Evolutionary conservation across 2,797 vertebrate species (phyloP).

Genomic region (Sciaenops ocellatus): DNA sequence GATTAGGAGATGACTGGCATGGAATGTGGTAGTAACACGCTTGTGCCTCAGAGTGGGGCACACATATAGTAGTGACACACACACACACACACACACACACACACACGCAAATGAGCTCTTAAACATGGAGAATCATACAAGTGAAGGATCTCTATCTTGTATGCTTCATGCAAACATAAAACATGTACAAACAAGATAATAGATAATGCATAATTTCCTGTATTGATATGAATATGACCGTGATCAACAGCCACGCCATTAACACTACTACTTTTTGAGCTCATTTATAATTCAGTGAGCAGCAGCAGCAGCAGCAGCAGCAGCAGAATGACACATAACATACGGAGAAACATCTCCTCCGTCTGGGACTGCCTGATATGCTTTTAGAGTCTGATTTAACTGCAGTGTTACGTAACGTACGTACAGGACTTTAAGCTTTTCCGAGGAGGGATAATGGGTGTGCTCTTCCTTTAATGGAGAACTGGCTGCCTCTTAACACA

Average conservation of each 20-base stretch:
- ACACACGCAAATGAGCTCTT: background rate
- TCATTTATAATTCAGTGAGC: background rate
- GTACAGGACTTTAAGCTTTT: constrained; percentile 16
- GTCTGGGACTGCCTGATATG: constrained; percentile 7
- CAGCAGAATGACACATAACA: constrained; percentile 14
- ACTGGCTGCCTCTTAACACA: constrained; percentile 10
- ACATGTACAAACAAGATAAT: background rate
- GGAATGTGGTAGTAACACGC: constrained; percentile 61
- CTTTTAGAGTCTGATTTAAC: constrained; percentile 25
- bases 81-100: background rate
- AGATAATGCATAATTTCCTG: background rate
- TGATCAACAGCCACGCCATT: background rate
- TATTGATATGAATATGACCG: accelerated
- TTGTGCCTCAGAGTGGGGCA: constrained; percentile 25
- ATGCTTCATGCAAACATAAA: background rate
- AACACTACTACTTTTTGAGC: background rate
- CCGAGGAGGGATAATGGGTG: constrained; percentile 28
- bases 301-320: background rate
- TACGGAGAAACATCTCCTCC: background rate
- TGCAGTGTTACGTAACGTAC: constrained; percentile 48
- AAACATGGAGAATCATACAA: background rate
- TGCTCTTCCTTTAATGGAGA: constrained; percentile 36
- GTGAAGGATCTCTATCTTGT: no score
- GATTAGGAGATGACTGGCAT: constrained; percentile 67
- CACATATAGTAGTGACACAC: constrained; percentile 5